phyloP scores from a whole-genome alignment of 2,113 vertebrate species.

The Procavia capensis region DNA sequence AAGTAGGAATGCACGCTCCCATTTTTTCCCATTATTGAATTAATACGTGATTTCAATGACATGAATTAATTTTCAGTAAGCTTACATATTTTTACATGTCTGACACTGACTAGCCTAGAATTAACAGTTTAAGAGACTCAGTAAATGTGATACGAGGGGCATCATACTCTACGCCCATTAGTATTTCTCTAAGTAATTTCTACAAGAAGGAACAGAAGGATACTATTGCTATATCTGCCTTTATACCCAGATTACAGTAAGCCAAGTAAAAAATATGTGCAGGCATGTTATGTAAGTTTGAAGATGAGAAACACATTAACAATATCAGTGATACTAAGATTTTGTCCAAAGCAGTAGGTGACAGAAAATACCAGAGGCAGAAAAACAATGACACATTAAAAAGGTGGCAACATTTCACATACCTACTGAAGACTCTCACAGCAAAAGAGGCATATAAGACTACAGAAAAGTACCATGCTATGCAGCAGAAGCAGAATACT shows the following conservation, averaged over 20 bases:
- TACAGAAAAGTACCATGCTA: neutral
- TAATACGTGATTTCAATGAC: constrained; percentile 35
- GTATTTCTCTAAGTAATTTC: constrained; percentile 34
- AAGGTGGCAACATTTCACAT: neutral
- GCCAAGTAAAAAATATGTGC: neutral
- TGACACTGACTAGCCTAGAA: neutral
- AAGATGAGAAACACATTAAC: neutral
- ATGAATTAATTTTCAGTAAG: neutral
- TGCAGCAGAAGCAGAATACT: neutral
- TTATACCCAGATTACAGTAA: neutral
- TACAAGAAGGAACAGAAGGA: neutral
- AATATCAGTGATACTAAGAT: neutral
- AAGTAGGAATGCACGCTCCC: neutral
- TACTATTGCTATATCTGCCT: neutral
- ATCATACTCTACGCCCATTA: neutral
- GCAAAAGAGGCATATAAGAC: neutral
- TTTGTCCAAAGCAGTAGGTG: neutral
- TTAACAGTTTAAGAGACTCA: constrained; percentile 26
- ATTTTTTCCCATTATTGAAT: neutral
- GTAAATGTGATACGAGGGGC: neutral
- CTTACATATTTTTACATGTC: neutral
- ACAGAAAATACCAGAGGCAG: neutral
- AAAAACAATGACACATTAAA: neutral
- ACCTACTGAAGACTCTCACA: neutral
- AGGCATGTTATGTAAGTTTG: neutral